Percentiles rank a stretch among this genome's conserved stretches.
phyloP scores from a whole-genome alignment of 2,888 invertebrate species.

The Rhogogaster chlorosoma region DNA sequence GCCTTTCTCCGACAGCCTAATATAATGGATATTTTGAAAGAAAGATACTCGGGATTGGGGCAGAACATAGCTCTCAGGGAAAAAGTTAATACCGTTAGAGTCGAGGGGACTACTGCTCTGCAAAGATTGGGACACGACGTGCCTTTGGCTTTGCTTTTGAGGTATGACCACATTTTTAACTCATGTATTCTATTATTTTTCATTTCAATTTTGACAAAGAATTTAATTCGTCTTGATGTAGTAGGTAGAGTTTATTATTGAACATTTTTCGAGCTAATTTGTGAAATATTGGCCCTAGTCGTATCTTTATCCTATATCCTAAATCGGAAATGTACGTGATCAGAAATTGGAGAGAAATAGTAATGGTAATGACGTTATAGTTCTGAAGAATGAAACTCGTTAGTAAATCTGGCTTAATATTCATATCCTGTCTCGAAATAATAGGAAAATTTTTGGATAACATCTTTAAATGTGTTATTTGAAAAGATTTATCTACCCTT shows the following conservation, averaged over 20 bases:
- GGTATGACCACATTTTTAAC: constrained; percentile 81
- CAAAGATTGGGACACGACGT: constrained; percentile 94
- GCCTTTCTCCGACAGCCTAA: constrained; percentile 97
- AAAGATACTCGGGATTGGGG: constrained; percentile 87
- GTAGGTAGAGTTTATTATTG: background rate
- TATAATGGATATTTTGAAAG: constrained; percentile 93
- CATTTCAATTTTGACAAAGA: no score
- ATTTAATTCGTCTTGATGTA: background rate
- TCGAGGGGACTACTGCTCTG: constrained; percentile 93
- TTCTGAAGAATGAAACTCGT: no score
- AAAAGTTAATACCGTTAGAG: constrained; percentile 92
- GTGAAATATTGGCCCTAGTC: background rate
- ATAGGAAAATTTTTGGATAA: background rate
- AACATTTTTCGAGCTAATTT: background rate
- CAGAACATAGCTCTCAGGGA: constrained; percentile 88
- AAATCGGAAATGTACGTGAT: background rate
- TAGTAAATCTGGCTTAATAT: background rate
- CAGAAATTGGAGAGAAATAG: background rate
- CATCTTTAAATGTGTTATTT: background rate
- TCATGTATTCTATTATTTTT: no score
- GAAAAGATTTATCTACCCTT: background rate
- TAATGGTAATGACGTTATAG: no score
- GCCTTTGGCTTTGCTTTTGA: constrained; percentile 94
- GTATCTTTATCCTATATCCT: background rate
- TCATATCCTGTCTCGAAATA: background rate